Evolutionary conservation across 2,888 invertebrate species (phyloP).

Genomic region (Heteromurus nitidus): DNA sequence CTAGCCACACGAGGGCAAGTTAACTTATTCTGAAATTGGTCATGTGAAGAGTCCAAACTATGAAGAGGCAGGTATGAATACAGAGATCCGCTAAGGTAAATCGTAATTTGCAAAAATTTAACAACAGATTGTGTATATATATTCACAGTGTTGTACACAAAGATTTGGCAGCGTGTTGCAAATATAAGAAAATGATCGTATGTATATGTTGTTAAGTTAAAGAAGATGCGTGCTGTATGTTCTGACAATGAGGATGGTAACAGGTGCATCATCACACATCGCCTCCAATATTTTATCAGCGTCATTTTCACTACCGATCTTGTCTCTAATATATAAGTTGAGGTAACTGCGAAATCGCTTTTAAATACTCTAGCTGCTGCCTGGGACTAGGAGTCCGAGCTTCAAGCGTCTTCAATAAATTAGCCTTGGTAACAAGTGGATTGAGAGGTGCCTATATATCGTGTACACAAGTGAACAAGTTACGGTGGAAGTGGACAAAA

Average conservation of each 20-base stretch:
- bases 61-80: background rate
- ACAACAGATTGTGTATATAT: no score
- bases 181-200: no score
- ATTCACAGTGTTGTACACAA: no score
- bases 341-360: conserved; percentile 31
- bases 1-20: background rate
- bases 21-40: conserved; percentile 24
- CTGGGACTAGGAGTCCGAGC: conserved; percentile 39
- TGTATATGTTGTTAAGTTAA: no score
- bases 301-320: conserved; percentile 34
- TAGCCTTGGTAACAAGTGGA: background rate
- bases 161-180: conserved; percentile 5
- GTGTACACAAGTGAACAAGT: conserved; percentile 3
- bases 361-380: conserved; percentile 55
- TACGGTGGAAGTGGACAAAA: no score
- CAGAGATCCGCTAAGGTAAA: conserved; percentile 17
- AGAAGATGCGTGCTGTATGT: no score
- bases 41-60: background rate
- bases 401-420: background rate
- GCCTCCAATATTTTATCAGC: conserved; percentile 26
- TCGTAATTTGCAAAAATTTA: conserved; percentile 13
- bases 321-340: conserved; percentile 62
- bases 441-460: background rate
- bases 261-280: conserved; percentile 32
- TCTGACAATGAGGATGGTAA: background rate